Base-by-base conservation (phyloP, 2,888 invertebrate genomes). In the Crossocerus cetratus region DNA sequence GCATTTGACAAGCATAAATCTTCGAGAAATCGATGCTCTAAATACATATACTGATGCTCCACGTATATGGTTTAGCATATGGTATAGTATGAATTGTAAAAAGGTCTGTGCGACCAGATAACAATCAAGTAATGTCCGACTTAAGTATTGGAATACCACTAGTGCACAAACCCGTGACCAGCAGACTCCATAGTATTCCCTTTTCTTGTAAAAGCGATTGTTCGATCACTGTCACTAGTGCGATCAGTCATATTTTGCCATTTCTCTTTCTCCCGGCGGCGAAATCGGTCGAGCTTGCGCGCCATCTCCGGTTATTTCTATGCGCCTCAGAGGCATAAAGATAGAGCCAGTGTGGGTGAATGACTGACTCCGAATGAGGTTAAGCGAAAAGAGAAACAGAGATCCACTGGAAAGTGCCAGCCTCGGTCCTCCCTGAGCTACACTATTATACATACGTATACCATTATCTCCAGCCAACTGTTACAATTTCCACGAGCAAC, bases 391-490 rank as follows among this genome's bases (percentile, higher is more conserved):
- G 43, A 67, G 49, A 69, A 73, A 75, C 60, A 74, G 73, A 77
- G 69, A 79, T 72, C 64, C 72, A 54, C 59, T 54, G 44, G 74
- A 63, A 72, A 74, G 66, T 65, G 64, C 59, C 64, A 70, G 74
- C 66, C 57, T 42, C 64, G 53, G 43, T 66, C 43, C 66, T 67
- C 20, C 56, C 62, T 43, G 16, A 4, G 66, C 61, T 59, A 5
- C 58, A 67, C 78, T 77, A 71, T 80, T 78, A 76, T 74, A 67
- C 65, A 32, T 32, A 32, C 32, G 11, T 32, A 32, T 8, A 54
- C 71, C 73, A 77, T 81, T 81, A 81, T 75, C 65, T 65, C 60
- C 75, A 69, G 59, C 56, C 74, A 68, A 44, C 64, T 66, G 13
- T 22, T 18, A 16, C 64, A 55, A 14, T 42, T 49, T n/a, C 22